phyloP scores from a whole-genome alignment of 64 coral and sea anemone genomes.

The Dendronephthya gigantea region DNA sequence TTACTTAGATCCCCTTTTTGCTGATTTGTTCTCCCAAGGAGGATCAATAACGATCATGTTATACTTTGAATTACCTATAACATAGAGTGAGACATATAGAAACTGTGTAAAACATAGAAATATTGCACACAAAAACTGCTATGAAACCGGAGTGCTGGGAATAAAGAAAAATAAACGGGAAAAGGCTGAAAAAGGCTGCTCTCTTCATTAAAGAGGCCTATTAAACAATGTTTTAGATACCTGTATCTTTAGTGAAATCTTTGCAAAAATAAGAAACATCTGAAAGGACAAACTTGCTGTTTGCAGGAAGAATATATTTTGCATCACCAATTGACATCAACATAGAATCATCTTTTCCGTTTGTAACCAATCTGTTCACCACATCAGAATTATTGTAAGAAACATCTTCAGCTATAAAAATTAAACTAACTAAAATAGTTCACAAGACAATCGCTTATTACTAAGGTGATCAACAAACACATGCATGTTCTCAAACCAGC shows the following conservation, averaged over 20 bases:
- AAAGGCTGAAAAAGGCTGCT: background rate
- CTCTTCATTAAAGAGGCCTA: background rate
- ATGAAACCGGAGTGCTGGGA: background rate
- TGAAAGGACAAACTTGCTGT: background rate
- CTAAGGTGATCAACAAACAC: background rate
- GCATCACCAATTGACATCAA: background rate
- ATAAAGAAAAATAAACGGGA: background rate
- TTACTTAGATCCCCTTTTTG: slow-evolving; percentile 69
- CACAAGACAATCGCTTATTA: background rate
- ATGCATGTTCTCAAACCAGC: no score
- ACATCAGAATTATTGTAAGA: background rate
- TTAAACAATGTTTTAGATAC: no score
- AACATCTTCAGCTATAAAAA: background rate
- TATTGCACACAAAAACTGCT: no score
- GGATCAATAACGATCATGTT: slow-evolving; percentile 77
- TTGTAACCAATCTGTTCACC: background rate
- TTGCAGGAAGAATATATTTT: background rate
- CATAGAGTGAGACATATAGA: no score
- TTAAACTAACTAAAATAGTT: background rate
- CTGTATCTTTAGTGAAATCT: background rate
- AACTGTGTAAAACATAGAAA: no score
- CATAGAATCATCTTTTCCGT: background rate
- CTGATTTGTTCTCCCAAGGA: slow-evolving; percentile 94
- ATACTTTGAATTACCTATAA: background rate
- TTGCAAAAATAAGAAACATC: background rate